Percentiles rank a stretch among this genome's conserved stretches.
Conservation (phyloP, 92 coral and sea anemone genomes). For the Pocillopora meandrina region DNA sequence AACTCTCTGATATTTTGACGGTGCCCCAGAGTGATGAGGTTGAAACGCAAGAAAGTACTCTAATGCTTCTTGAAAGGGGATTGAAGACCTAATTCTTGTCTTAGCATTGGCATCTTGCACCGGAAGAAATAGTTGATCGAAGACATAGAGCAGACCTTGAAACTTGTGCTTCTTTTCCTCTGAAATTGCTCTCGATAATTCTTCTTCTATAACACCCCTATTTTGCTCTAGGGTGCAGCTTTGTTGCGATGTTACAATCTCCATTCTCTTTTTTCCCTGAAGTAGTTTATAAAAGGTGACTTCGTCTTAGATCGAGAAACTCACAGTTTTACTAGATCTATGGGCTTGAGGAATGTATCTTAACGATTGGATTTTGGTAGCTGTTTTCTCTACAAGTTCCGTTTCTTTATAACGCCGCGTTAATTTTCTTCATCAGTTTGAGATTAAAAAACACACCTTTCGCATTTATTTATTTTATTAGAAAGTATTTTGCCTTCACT, state of each 20-base stretch:
- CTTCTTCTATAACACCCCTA: too few species aligned
- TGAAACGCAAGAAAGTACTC: conserved; percentile 46
- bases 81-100: conserved; percentile 28
- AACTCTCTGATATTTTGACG: conserved; percentile 36
- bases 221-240: conserved; percentile 26
- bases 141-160: conserved; percentile 31
- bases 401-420: conserved; percentile 34
- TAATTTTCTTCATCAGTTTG: conserved; percentile 35
- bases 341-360: conserved; percentile 42
- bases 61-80: conserved; percentile 43
- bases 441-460: conserved; percentile 37
- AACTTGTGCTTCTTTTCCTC: conserved; percentile 40
- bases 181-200: conserved; percentile 19
- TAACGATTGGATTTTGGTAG: conserved; percentile 25
- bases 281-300: conserved; percentile 23
- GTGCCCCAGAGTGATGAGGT: conserved; percentile 42
- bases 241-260: conserved; percentile 24
- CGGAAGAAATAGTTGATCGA: conserved; percentile 40
- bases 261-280: conserved; percentile 28
- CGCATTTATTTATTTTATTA: conserved; percentile 37
- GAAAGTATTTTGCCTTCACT: conserved; percentile 39
- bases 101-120: conserved; percentile 36
- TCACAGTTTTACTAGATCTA: conserved; percentile 31
- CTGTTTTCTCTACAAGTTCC: conserved; percentile 38
- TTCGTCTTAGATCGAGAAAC: neutral